These are phyloP conservation scores for Onychomys torridus DNA, from an alignment of 2,797 vertebrate genomes.

Conservation along the genomic window DNA sequence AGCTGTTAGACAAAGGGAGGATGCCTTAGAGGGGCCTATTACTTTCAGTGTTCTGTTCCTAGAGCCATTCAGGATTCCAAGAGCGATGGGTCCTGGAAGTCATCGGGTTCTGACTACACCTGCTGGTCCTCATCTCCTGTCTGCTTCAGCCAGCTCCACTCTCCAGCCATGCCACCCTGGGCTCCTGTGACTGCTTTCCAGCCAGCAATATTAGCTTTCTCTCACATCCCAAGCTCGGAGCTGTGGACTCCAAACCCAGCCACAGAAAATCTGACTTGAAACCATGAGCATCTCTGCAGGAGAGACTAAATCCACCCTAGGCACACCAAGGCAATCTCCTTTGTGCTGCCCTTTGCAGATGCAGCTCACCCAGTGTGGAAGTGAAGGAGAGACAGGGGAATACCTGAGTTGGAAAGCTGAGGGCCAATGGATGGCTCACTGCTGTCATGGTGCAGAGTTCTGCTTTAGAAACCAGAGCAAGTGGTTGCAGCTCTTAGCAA, in stretches of 20 bases:
- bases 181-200: not conserved
- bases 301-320: not conserved
- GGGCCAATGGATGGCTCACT: not conserved
- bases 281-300: not conserved
- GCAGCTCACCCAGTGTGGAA: not conserved
- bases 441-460: not conserved
- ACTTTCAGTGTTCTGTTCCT: not conserved
- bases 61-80: not conserved
- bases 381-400: not conserved
- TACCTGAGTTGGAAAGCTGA: not conserved
- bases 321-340: not conserved
- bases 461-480: not conserved
- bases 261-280: not conserved
- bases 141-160: not conserved
- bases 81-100: not conserved
- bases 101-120: not conserved
- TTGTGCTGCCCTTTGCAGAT: not conserved
- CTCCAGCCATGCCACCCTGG: not conserved
- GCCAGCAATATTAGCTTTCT: not conserved
- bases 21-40: not conserved
- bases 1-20: not conserved
- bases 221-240: not conserved
- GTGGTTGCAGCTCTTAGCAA: not conserved
- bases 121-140: not conserved
- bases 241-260: not conserved